Evolutionary conservation across 2,888 invertebrate genomes (phyloP).

Genomic region (Hydropsyche betteni): DNA sequence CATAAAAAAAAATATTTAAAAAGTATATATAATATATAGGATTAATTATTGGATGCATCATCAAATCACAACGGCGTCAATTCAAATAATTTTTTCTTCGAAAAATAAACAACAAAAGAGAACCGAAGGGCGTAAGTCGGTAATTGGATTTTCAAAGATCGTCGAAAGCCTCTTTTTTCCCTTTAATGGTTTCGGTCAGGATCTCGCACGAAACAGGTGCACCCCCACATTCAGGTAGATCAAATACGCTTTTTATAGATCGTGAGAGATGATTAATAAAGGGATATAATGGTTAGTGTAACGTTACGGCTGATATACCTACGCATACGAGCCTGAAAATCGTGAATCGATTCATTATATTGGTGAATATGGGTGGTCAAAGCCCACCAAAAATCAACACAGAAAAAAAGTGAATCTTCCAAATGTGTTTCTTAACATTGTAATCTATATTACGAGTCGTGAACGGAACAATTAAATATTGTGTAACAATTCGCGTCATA

Average conservation of each 20-base stretch:
- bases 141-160: constrained; percentile 26
- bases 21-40: no score
- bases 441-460: no score
- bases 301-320: not conserved
- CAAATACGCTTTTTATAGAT: constrained; percentile 26
- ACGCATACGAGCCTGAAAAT: not conserved
- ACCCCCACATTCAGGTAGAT: constrained; percentile 11
- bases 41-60: no score
- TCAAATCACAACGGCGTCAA: no score
- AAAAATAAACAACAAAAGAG: no score
- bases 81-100: no score
- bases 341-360: not conserved
- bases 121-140: constrained; percentile 1
- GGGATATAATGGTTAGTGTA: constrained; percentile 22
- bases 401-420: no score
- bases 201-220: constrained; percentile 12
- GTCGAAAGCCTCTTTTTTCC: constrained; percentile 15
- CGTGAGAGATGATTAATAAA: constrained; percentile 34
- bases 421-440: no score
- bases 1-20: no score
- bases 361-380: constrained; percentile 26
- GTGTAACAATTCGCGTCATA: no score
- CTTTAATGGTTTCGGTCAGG: constrained; percentile 8
- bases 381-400: no score
- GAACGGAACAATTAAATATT: no score